These are phyloP conservation scores for Patella pellucida DNA, from an alignment of 2,888 invertebrate species.

Conservation along the genomic window DNA sequence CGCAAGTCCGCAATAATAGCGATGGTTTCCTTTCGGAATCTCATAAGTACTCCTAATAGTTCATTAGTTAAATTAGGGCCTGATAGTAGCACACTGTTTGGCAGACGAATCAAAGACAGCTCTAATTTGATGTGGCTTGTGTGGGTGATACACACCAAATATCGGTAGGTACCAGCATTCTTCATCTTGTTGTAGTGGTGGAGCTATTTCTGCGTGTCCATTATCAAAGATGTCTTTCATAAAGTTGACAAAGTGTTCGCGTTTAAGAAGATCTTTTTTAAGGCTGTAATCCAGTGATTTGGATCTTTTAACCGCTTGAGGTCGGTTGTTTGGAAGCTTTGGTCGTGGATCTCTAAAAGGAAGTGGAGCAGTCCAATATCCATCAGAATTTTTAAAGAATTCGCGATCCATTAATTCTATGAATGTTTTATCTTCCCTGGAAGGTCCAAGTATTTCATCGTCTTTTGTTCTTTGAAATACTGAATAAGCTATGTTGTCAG, in stretches of 20 bases:
- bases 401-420: conserved; percentile 25
- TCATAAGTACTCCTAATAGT: conserved; percentile 22
- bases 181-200: conserved; percentile 18
- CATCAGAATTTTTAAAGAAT: conserved; percentile 13
- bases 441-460: conserved; percentile 28
- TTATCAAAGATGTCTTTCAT: conserved; percentile 8
- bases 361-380: conserved; percentile 23
- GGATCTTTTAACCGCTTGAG: conserved; percentile 18
- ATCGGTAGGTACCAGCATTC: conserved; percentile 42
- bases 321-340: conserved; percentile 13
- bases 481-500: neutral
- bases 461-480: conserved; percentile 23
- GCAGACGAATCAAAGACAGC: conserved; percentile 39
- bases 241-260: conserved; percentile 22
- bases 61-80: conserved; percentile 27
- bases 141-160: conserved; percentile 41
- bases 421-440: conserved; percentile 33
- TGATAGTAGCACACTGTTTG: conserved; percentile 18
- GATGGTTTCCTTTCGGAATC: conserved; percentile 21
- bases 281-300: conserved; percentile 6
- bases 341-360: neutral
- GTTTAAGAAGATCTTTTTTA: conserved; percentile 18
- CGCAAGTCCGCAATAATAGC: conserved; percentile 25
- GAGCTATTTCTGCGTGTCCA: conserved; percentile 32
- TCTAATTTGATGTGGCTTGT: conserved; percentile 35